phyloP scores from a whole-genome alignment of 2,888 invertebrate genomes.

The Thymelicus acteon region DNA sequence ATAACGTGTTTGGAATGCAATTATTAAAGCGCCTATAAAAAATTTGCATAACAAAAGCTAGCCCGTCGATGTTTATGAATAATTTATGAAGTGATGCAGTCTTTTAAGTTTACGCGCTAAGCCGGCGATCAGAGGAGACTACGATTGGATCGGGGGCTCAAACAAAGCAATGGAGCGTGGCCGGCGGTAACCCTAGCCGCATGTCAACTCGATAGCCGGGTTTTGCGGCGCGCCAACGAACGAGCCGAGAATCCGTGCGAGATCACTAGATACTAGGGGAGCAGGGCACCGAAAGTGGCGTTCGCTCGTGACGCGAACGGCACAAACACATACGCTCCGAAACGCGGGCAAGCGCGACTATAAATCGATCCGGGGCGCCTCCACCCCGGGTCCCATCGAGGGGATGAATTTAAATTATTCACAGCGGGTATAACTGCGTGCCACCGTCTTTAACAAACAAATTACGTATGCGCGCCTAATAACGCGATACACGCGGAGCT shows the following conservation, averaged over 20 bases:
- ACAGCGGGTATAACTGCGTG: conserved; percentile 82
- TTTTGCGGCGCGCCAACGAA: conserved; percentile 73
- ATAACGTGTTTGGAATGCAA: conserved; percentile 64
- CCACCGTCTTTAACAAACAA: conserved; percentile 84
- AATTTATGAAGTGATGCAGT: conserved; percentile 37
- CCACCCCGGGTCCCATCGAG: conserved; percentile 66
- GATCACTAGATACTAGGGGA: conserved; percentile 68
- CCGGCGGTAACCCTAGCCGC: conserved; percentile 50
- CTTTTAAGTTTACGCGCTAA: conserved; percentile 27
- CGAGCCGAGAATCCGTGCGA: conserved; percentile 67
- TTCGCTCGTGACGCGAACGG: conserved; percentile 52
- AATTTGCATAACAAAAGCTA: conserved; percentile 65
- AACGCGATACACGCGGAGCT: conserved; percentile 73
- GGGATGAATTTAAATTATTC: conserved; percentile 85
- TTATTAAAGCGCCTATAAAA: conserved; percentile 63
- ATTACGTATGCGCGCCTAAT: conserved; percentile 83
- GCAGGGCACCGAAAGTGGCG: conserved; percentile 66
- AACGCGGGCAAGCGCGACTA: conserved; percentile 50
- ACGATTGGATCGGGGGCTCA: conserved; percentile 20
- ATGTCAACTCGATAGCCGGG: conserved; percentile 67
- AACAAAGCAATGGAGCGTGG: conserved; percentile 38
- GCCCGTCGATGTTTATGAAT: conserved; percentile 45
- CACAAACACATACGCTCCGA: conserved; percentile 57
- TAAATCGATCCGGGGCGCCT: conserved; percentile 72
- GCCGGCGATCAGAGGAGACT: conserved; percentile 20